Percentiles rank a stretch among this genome's conserved stretches.
phyloP scores from a whole-genome alignment of 2,113 vertebrate species.

The Psilopsiagon aymara region DNA sequence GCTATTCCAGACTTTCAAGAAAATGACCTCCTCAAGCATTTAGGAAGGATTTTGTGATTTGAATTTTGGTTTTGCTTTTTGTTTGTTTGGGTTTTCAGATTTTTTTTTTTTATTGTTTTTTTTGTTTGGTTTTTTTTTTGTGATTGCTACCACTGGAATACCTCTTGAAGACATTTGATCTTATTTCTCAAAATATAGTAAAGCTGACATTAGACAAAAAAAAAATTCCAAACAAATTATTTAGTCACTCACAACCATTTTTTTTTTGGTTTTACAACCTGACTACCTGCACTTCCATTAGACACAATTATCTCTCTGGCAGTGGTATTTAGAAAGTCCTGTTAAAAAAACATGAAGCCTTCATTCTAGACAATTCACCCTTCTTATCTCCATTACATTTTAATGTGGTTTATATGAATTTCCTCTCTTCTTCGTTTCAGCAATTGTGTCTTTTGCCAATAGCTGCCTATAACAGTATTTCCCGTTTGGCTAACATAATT shows the following conservation, averaged over 20 bases:
- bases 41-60: background rate
- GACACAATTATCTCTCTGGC: background rate
- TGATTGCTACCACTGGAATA: background rate
- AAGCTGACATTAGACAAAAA: background rate
- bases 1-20: background rate
- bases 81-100: background rate
- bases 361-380: background rate
- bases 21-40: background rate
- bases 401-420: background rate
- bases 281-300: background rate
- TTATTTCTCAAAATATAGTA: background rate
- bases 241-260: background rate
- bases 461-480: background rate
- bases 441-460: background rate
- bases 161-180: background rate
- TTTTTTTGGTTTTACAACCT: background rate
- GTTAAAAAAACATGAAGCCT: background rate
- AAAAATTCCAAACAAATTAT: background rate
- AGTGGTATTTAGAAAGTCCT: background rate
- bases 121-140: too few relatives aligned
- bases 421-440: background rate
- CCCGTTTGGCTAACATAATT: background rate
- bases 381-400: background rate
- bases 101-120: too few relatives aligned
- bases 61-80: background rate